Percentiles rank a stretch among this genome's conserved stretches.
Conservation (phyloP, 1,140 invertebrate species). For the Aphelinus certus region DNA sequence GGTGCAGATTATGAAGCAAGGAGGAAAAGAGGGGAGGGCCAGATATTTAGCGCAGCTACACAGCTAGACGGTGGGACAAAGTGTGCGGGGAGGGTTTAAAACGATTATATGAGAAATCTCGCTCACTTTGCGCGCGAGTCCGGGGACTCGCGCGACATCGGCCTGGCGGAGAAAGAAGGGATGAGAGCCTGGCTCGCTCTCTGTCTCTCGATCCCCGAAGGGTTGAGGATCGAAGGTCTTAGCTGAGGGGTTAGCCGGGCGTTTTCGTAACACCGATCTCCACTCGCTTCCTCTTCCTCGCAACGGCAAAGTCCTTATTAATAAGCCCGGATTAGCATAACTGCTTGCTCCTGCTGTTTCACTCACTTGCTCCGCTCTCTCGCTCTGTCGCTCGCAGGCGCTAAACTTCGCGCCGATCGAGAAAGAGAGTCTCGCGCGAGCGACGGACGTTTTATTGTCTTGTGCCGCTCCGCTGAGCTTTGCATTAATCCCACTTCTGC, state of each 20-base stretch:
- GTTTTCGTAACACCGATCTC: constrained; percentile 52
- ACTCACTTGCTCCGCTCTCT: constrained; percentile 8
- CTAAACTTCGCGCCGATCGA: not conserved
- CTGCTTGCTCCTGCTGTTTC: constrained; percentile 41
- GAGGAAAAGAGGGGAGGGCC: not conserved
- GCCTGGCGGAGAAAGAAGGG: constrained; percentile 9
- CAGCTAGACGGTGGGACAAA: constrained; percentile 28
- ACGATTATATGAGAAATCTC: constrained; percentile 58
- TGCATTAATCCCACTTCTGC: constrained; percentile 26
- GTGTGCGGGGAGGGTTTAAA: constrained; percentile 49
- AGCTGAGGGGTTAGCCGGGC: constrained; percentile 52
- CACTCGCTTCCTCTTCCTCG: constrained; percentile 27
- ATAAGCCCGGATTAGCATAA: constrained; percentile 60
- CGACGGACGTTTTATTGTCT: constrained; percentile 16
- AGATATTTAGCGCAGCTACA: constrained; percentile 23
- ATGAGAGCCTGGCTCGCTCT: not conserved
- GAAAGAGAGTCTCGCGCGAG: not conserved
- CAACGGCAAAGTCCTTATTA: constrained; percentile 55
- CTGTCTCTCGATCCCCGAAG: constrained; percentile 8
- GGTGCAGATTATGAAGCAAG: constrained; percentile 15
- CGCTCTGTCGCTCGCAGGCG: not conserved
- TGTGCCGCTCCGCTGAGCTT: constrained; percentile 14
- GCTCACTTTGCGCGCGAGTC: constrained; percentile 43
- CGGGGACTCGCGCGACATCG: constrained; percentile 37
- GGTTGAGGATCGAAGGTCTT: constrained; percentile 46